Base-by-base conservation (phyloP, 2,113 vertebrate species). In the Sander lucioperca region DNA sequence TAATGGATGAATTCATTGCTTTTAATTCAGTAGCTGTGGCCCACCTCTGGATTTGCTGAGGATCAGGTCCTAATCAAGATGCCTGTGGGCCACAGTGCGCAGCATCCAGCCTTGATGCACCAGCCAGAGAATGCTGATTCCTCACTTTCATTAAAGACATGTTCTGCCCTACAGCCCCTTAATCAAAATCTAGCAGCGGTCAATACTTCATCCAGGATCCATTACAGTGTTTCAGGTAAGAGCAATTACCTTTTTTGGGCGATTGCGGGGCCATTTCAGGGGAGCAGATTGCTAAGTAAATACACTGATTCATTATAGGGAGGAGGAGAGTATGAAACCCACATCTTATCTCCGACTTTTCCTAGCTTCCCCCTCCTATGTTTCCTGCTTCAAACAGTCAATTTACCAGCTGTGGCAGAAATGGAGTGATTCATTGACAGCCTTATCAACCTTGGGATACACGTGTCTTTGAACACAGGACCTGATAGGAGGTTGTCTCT, bases 181-280 rank as follows among this genome's bases (percentile, higher is more conserved):
- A 96, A 97, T 97, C 95, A 96, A 96, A 96, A 96, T 91, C 91
- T 94, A 91, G 94, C 91, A 86, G 83, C 67, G 90, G 92, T 97
- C 96, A 97, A 96, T 96, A 96, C 92, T 96, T 97, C 94, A 95
- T 97, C 95, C 93, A 96, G 94, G 95, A 94, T 94, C 85, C 92
- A 94, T 96, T 91, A 89, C 93, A 91, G 93, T 93, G 89, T 93
- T 93, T 94, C 95, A 94, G 95, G 95, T 96, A 91, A 80, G 77
- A 85, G 76, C 95, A 96, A 96, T 95, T 96, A 94, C 92, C 94
- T 95, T 92, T 88, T 43, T 43, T 11, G 77, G 87, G 90, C 75
- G 71, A 93, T 90, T 43, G 89, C 83, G 11, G 39, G 62, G 78
- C 72, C 64, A 53, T 89, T 93, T 90, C 78, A 83, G 74, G 83